phyloP scores from a whole-genome alignment of 2,888 invertebrate species.

The Selenia dentaria region DNA sequence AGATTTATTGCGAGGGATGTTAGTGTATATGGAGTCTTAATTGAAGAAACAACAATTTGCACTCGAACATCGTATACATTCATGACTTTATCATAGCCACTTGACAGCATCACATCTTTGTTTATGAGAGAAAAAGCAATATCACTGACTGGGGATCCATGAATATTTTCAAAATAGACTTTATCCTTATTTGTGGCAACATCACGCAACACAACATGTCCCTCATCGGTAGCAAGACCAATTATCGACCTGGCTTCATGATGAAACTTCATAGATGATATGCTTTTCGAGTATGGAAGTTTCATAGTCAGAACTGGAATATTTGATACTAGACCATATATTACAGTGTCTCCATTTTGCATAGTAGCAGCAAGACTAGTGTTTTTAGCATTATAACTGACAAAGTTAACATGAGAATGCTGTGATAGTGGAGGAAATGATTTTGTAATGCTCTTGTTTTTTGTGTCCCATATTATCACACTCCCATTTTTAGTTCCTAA shows the following conservation, averaged over 20 bases:
- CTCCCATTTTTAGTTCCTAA: constrained; percentile 75
- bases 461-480: constrained; percentile 80
- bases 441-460: constrained; percentile 72
- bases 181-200: constrained; percentile 75
- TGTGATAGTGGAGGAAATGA: constrained; percentile 70
- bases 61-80: constrained; percentile 83
- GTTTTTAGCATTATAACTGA: constrained; percentile 78
- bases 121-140: constrained; percentile 83
- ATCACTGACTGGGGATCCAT: constrained; percentile 84
- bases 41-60: constrained; percentile 72
- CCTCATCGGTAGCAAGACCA: constrained; percentile 80
- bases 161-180: constrained; percentile 75
- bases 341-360: constrained; percentile 77
- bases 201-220: constrained; percentile 73
- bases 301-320: constrained; percentile 73
- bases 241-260: constrained; percentile 71
- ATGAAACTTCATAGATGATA: constrained; percentile 78
- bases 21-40: constrained; percentile 65
- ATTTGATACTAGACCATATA: constrained; percentile 79
- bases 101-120: constrained; percentile 80
- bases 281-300: constrained; percentile 66
- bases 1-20: constrained; percentile 70
- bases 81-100: constrained; percentile 83
- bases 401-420: constrained; percentile 63
- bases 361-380: constrained; percentile 75